These are phyloP conservation scores for Rutpela maculata DNA, from an alignment of 2,888 invertebrate genomes.

Conservation along the genomic window DNA sequence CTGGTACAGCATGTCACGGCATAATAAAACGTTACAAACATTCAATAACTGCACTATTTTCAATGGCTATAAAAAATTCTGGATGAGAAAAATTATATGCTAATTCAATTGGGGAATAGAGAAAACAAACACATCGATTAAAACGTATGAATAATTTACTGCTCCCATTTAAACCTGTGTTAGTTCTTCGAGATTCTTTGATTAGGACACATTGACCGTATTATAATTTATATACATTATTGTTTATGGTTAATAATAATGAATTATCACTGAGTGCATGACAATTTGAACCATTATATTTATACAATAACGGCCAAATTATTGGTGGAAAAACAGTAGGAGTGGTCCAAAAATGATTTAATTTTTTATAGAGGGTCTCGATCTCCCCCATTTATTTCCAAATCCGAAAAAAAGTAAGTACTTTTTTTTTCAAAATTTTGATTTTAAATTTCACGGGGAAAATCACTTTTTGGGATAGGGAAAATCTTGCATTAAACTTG, in stretches of 20 bases:
- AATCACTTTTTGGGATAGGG: no score
- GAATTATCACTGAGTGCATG: background rate
- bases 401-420: no score
- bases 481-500: no score
- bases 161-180: background rate
- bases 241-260: background rate
- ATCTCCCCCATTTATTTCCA: no score
- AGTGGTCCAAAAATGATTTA: no score
- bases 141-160: background rate
- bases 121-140: background rate
- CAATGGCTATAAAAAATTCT: conserved; percentile 4
- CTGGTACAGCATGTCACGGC: conserved; percentile 9
- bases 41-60: conserved; percentile 16
- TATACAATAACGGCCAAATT: background rate
- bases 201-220: background rate
- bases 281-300: background rate
- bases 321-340: background rate
- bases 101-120: background rate
- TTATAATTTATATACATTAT: background rate
- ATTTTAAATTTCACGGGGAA: no score
- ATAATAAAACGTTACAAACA: conserved; percentile 15
- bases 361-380: no score
- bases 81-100: background rate
- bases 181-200: background rate
- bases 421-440: no score